Base-by-base conservation (phyloP, 1,140 invertebrate genomes). In the Amyelois transitella region DNA sequence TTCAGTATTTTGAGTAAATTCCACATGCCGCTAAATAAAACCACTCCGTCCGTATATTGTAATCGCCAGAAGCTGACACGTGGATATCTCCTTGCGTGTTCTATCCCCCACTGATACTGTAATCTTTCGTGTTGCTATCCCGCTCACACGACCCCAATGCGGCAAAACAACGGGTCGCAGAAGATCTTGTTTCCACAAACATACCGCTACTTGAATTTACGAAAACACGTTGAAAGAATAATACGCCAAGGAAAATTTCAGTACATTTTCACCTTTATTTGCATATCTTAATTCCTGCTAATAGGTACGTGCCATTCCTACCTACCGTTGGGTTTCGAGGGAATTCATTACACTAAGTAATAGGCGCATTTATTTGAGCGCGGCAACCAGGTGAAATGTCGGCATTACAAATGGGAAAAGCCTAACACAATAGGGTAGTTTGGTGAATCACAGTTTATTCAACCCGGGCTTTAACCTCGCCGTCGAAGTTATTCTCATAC, bases 371-470 rank as follows among this genome's bases (percentile, higher is more conserved):
- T 43, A 47, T 22, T 55, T 56, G 61, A 38, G 62, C 58, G 58
- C 57, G 53, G 67, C 63, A 62, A 62, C 28, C 65, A 59, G 60
- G 57, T 63, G 67, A 64, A 64, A 59, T 65, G 25, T 22, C 53
- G 45, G 44, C 53, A 51, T 65, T 66, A 74, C 62, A 72, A 69
- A 66, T 69, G 60, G 62, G 65, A 61, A 61, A 64, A 56, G 64
- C 69, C 74, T 69, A 64, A 66, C 56, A 58, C 62, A 73, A 76
- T 64, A 17, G 66, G 72, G 69, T 64, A 69, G 68, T 65, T 72
- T 71, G 64, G 62, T 73, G 68, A 75, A 72, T 77, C 69, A 75
- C 66, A 63, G 66, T 64, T 64, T 65, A 62, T 58, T 62, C 71
- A 70, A 72, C 70, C 55, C 55, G 53, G 22, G 6, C 64, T 55